These are phyloP conservation scores for Ophiothrix spiculata DNA, from an alignment of 35 echinoderm and acorn worm species.

Conservation along the genomic window DNA sequence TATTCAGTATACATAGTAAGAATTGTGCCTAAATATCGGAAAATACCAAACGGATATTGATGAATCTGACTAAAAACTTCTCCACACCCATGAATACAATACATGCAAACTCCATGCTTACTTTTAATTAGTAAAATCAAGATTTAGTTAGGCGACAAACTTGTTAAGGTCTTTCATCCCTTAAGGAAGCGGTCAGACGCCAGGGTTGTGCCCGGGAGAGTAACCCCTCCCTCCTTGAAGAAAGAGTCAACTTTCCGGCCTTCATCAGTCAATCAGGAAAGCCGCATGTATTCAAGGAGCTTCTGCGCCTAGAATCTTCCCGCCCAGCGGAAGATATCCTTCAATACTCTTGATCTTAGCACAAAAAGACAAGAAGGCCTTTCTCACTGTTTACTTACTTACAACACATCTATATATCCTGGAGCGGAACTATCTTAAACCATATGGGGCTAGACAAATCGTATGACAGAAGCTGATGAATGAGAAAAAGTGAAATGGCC, in stretches of 20 bases:
- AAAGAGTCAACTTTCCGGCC: conserved; percentile 1
- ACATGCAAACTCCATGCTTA: neutral
- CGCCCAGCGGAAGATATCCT: neutral
- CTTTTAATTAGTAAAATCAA: neutral
- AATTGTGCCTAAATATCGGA: neutral
- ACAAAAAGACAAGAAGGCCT: conserved; percentile 10
- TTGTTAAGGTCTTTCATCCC: conserved; percentile 1
- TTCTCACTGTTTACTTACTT: neutral
- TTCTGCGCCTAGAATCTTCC: neutral
- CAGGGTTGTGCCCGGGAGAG: conserved; percentile 2
- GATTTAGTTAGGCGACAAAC: conserved; percentile 9
- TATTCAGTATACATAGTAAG: no score
- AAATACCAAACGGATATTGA: neutral
- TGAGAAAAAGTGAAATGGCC: no score
- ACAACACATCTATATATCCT: neutral
- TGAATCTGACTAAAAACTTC: neutral
- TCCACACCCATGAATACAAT: neutral
- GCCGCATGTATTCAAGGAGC: conserved; percentile 1
- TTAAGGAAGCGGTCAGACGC: neutral
- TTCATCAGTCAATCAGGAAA: neutral
- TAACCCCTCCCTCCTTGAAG: neutral
- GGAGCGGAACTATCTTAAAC: neutral
- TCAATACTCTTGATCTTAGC: neutral
- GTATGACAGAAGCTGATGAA: neutral
- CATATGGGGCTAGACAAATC: neutral